These are phyloP conservation scores for Pollachius pollachius DNA, from an alignment of 2,113 vertebrate genomes.

Conservation along the genomic window DNA sequence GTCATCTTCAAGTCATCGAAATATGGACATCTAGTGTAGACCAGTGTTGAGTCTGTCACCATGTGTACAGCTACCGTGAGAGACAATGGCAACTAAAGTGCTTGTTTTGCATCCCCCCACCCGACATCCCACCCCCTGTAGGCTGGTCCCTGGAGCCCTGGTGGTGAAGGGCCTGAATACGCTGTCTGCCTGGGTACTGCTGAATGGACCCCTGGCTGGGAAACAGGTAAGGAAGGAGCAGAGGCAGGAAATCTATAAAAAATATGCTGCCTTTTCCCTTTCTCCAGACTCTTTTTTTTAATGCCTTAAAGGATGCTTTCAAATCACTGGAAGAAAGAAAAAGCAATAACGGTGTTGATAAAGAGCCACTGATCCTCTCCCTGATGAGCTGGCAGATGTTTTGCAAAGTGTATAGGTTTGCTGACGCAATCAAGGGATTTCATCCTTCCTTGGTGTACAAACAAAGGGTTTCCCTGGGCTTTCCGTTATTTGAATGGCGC, in stretches of 20 bases:
- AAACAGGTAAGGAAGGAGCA: slow-evolving; percentile 82
- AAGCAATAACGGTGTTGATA: slow-evolving; percentile 19
- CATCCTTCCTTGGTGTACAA: slow-evolving; percentile 14
- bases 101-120: slow-evolving; percentile 42
- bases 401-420: slow-evolving; percentile 6
- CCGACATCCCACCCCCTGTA: slow-evolving; percentile 11
- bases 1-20: neutral
- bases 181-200: slow-evolving; percentile 90
- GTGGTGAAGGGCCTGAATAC: slow-evolving; percentile 93
- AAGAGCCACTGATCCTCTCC: slow-evolving; percentile 30
- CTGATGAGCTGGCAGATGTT: slow-evolving; percentile 24
- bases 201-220: slow-evolving; percentile 75
- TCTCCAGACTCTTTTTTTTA: too few relatives aligned
- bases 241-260: slow-evolving; percentile 16
- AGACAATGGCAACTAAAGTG: slow-evolving; percentile 35
- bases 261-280: slow-evolving; percentile 22
- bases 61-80: neutral
- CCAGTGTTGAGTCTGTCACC: too few relatives aligned
- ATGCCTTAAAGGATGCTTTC: slow-evolving; percentile 4
- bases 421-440: slow-evolving; percentile 19
- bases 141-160: slow-evolving; percentile 76
- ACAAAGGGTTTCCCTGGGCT: slow-evolving; percentile 4
- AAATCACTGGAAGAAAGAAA: slow-evolving; percentile 19
- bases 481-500: slow-evolving; percentile 7
- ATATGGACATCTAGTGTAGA: too few relatives aligned